phyloP scores from a whole-genome alignment of 2,797 vertebrate species.

The Sebastes vulpes region DNA sequence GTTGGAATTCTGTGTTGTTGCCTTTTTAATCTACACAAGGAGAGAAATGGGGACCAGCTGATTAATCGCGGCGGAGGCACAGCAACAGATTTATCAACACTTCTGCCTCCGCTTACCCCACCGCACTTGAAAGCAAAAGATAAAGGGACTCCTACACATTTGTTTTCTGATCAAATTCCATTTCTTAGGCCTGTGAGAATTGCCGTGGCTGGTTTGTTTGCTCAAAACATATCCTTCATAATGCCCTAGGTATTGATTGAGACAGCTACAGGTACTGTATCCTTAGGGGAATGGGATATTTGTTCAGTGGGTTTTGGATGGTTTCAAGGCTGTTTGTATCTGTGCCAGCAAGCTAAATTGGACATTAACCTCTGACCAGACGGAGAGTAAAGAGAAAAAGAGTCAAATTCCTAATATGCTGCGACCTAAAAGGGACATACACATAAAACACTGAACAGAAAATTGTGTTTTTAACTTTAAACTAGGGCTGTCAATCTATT shows the following conservation, averaged over 20 bases:
- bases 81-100: conserved; percentile 61
- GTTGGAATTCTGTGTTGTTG: conserved; percentile 45
- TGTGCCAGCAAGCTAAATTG: conserved; percentile 32
- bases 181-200: background rate
- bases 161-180: conserved; percentile 41
- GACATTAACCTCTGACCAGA: conserved; percentile 51
- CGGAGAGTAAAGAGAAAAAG: conserved; percentile 2
- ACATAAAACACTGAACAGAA: background rate
- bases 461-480: background rate
- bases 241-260: conserved; percentile 6
- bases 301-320: background rate
- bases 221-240: background rate
- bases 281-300: conserved; percentile 4
- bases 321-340: conserved; percentile 36
- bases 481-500: no score
- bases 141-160: conserved; percentile 29
- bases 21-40: conserved; percentile 61
- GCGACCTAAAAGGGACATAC: background rate
- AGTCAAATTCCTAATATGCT: conserved; percentile 5
- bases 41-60: conserved; percentile 58
- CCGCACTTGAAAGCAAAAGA: conserved; percentile 31
- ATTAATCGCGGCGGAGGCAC: conserved; percentile 57
- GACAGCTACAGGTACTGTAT: background rate
- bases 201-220: background rate
- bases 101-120: conserved; percentile 21